These are phyloP conservation scores for Eubucco bourcierii DNA, from an alignment of 2,113 vertebrate species.

Conservation along the genomic window DNA sequence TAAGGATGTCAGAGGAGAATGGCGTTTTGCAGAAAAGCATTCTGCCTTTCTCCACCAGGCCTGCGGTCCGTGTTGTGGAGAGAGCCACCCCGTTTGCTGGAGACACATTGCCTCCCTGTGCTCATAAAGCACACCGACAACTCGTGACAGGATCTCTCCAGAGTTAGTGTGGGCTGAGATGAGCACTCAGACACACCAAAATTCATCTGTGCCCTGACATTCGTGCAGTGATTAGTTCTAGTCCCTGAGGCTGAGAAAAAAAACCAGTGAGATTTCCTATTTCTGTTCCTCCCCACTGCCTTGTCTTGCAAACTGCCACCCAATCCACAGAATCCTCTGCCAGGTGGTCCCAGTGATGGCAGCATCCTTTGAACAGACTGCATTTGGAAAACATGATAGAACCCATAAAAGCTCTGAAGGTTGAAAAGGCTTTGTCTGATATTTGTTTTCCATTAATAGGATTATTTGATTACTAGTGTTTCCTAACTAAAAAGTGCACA, in stretches of 20 bases:
- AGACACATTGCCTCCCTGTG: constrained; percentile 28
- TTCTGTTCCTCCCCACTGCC: neutral
- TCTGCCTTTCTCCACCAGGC: neutral
- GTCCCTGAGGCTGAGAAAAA: neutral
- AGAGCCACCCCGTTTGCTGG: neutral
- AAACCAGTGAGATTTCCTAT: neutral
- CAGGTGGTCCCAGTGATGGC: neutral
- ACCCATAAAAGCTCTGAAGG: constrained; percentile 36
- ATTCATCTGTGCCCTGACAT: neutral
- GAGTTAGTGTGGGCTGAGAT: neutral
- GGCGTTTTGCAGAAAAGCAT: neutral
- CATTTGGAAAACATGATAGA: neutral
- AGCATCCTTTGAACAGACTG: constrained; percentile 5
- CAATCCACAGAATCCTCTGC: neutral
- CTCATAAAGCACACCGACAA: neutral
- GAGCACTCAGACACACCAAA: neutral
- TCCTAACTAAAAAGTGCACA: constrained; percentile 52
- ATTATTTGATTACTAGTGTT: constrained; percentile 38
- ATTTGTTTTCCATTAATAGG: constrained; percentile 41
- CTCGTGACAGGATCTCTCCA: neutral
- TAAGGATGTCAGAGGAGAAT: neutral
- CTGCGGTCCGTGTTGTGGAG: neutral
- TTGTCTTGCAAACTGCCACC: neutral
- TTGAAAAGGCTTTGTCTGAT: constrained; percentile 45
- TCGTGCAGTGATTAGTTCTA: neutral